These are phyloP conservation scores for Fragum whitleyi DNA, from an alignment of 2,888 invertebrate genomes.

Conservation along the genomic window DNA sequence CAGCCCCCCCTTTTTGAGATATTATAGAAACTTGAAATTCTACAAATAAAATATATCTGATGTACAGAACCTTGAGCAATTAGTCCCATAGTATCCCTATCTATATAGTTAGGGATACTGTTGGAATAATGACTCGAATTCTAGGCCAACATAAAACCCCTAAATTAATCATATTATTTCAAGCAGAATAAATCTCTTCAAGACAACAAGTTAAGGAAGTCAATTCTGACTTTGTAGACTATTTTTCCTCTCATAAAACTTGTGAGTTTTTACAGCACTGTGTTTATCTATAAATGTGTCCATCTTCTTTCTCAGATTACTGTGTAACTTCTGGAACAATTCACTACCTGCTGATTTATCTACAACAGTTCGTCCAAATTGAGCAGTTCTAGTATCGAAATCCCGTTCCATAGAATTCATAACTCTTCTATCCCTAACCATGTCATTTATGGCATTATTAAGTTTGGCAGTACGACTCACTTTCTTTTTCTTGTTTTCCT, in stretches of 20 bases:
- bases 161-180: too few relatives aligned
- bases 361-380: constrained; percentile 64
- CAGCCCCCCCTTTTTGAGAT: too few relatives aligned
- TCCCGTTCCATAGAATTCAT: constrained; percentile 70
- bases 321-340: constrained; percentile 68
- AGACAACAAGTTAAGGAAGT: neutral
- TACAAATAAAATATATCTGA: too few relatives aligned
- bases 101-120: too few relatives aligned
- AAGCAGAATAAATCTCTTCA: too few relatives aligned
- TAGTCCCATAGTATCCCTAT: too few relatives aligned
- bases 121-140: too few relatives aligned
- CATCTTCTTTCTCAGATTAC: constrained; percentile 68
- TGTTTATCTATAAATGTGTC: constrained; percentile 60
- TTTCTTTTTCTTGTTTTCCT: constrained; percentile 50
- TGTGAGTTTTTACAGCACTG: constrained; percentile 58
- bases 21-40: too few relatives aligned
- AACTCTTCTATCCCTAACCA: constrained; percentile 71
- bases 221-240: constrained; percentile 29
- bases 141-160: too few relatives aligned
- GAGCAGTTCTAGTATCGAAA: constrained; percentile 66
- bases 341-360: constrained; percentile 67
- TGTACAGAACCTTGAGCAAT: too few relatives aligned
- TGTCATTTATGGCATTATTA: constrained; percentile 70
- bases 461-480: constrained; percentile 57
- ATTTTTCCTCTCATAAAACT: constrained; percentile 48